These are phyloP conservation scores for Papilio helenus DNA, from an alignment of 1,140 invertebrate species.

Conservation along the genomic window DNA sequence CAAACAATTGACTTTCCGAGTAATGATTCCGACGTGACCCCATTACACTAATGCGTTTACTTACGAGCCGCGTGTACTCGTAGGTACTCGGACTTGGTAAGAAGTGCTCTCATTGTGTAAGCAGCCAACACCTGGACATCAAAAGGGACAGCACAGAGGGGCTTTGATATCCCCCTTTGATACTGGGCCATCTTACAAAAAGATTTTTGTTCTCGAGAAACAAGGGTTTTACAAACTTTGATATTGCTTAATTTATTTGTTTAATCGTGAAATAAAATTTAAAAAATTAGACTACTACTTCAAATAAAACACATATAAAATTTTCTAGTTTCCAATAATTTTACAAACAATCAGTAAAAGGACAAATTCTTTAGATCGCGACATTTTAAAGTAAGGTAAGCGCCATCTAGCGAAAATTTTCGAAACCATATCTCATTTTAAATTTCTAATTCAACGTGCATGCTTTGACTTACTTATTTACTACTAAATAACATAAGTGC, in stretches of 20 bases:
- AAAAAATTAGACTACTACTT: too few species aligned
- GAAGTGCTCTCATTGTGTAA: conserved; percentile 26
- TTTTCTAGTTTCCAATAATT: too few species aligned
- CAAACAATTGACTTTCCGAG: conserved; percentile 68
- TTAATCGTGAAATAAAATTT: too few species aligned
- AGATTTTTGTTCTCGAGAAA: not conserved
- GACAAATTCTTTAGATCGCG: not conserved
- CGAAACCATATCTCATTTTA: not conserved
- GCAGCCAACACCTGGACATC: conserved; percentile 22
- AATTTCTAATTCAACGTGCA: not conserved
- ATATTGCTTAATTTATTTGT: too few species aligned
- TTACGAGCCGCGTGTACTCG: conserved; percentile 33
- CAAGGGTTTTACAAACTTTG: not conserved
- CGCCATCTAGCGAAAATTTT: not conserved
- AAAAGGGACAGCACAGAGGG: not conserved
- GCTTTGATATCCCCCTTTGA: conserved; percentile 6
- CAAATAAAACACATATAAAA: too few species aligned
- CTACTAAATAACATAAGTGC: not conserved
- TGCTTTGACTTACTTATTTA: not conserved
- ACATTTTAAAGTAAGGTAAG: not conserved
- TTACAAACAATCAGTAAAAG: too few species aligned
- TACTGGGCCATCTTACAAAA: conserved; percentile 5
- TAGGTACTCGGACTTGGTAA: not conserved
- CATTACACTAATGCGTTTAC: conserved; percentile 58
- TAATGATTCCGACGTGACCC: conserved; percentile 55